Conservation (phyloP, 2,797 vertebrate species). For the Lemur catta region DNA sequence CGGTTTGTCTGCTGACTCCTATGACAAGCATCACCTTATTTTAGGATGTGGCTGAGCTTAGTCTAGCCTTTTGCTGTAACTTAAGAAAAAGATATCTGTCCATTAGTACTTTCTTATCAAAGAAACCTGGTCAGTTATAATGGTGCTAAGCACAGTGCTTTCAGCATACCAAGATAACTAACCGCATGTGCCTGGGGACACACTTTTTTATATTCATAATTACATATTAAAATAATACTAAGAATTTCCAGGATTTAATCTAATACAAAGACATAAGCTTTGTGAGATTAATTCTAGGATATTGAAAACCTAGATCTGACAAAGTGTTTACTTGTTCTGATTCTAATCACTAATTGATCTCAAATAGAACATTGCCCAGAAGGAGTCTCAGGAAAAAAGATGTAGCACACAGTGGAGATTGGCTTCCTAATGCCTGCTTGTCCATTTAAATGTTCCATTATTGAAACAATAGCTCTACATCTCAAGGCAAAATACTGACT, state of each 20-base stretch:
- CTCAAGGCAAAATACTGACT: background rate
- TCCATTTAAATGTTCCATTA: background rate
- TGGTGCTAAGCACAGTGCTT: background rate
- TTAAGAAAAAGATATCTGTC: background rate
- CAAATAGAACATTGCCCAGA: background rate
- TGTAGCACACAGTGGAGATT: background rate
- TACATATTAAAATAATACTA: background rate
- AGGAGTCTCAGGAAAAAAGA: background rate
- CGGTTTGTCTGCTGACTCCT: background rate
- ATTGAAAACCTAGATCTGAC: background rate
- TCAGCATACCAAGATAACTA: background rate
- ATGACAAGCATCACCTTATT: background rate
- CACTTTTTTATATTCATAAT: background rate
- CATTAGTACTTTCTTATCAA: background rate
- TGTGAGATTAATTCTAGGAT: background rate
- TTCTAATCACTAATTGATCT: background rate
- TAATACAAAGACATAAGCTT: background rate
- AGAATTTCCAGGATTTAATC: background rate
- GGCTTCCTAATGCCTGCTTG: background rate
- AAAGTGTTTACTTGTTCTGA: background rate
- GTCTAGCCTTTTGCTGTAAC: background rate
- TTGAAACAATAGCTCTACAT: background rate
- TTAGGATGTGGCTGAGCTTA: background rate
- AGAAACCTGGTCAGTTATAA: background rate
- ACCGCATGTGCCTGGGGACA: background rate